A percentile compares a stretch with the other conserved stretches of the same genome.
Conservation (phyloP, 2,113 vertebrate species). For the cat (Felis catus) region DNA sequence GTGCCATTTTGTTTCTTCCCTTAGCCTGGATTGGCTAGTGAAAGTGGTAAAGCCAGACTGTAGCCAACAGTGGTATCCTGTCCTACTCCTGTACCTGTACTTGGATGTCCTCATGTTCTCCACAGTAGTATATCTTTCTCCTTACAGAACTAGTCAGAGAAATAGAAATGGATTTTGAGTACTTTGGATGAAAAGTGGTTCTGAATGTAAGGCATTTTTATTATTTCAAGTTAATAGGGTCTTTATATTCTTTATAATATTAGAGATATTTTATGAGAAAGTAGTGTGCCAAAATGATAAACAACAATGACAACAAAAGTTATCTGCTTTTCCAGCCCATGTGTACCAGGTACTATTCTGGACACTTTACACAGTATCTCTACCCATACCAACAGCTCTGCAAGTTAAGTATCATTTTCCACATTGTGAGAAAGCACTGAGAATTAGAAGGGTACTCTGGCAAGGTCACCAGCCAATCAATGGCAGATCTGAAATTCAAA, state of each 20-base stretch:
- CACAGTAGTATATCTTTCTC: neutral
- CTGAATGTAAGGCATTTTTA: neutral
- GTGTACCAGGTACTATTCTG: neutral
- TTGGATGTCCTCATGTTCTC: too few relatives aligned
- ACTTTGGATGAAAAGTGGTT: neutral
- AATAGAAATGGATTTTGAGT: neutral
- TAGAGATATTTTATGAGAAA: neutral
- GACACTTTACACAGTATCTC: neutral
- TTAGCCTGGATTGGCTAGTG: too few relatives aligned
- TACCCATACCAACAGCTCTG: neutral
- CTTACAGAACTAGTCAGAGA: neutral
- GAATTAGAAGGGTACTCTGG: neutral
- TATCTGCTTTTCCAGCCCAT: neutral
- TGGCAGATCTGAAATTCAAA: neutral
- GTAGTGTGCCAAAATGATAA: neutral
- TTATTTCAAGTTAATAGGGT: neutral
- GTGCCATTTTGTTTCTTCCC: neutral
- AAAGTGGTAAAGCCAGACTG: neutral
- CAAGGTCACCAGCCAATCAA: neutral
- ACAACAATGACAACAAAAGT: neutral
- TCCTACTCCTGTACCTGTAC: too few relatives aligned
- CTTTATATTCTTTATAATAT: neutral
- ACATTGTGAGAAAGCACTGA: neutral
- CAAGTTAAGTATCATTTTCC: neutral
- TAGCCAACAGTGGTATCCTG: fast-evolving